These are phyloP conservation scores for Cacoxenus indagator DNA, from an alignment of 2,888 invertebrate species.

Conservation along the genomic window DNA sequence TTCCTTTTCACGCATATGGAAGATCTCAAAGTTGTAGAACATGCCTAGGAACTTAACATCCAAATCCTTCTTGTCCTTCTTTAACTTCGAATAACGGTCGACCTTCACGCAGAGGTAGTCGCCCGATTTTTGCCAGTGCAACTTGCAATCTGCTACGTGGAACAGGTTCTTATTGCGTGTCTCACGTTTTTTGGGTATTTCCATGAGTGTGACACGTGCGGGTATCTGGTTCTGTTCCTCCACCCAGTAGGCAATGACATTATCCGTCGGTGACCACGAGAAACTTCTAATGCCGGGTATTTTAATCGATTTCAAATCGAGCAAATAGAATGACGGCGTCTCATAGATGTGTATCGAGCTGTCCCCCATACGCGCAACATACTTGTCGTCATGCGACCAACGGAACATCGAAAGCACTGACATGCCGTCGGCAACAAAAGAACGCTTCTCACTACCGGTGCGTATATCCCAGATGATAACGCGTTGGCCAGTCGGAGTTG, in stretches of 20 bases:
- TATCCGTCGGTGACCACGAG: conserved; percentile 98
- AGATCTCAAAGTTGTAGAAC: conserved; percentile 99
- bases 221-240: conserved; percentile 97
- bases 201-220: conserved; percentile 92
- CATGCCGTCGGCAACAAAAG: conserved; percentile 88
- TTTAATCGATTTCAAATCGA: conserved; percentile 96
- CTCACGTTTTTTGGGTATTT: conserved; percentile 91
- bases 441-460: conserved; percentile 92
- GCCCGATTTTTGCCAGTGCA: conserved; percentile 99
- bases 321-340: conserved; percentile 93
- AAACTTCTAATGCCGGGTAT: conserved; percentile 92
- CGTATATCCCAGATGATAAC: conserved; percentile 97
- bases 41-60: conserved; percentile 96
- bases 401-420: conserved; percentile 95
- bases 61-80: conserved; percentile 91
- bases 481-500: conserved; percentile 82
- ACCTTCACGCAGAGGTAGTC: conserved; percentile 97
- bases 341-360: conserved; percentile 94
- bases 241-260: conserved; percentile 97
- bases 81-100: conserved; percentile 88
- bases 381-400: conserved; percentile 97
- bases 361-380: conserved; percentile 89
- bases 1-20: conserved; percentile 97
- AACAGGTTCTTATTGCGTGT: conserved; percentile 95
- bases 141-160: conserved; percentile 97